phyloP scores from a whole-genome alignment of 2,113 vertebrate species.

The Raja brachyura region DNA sequence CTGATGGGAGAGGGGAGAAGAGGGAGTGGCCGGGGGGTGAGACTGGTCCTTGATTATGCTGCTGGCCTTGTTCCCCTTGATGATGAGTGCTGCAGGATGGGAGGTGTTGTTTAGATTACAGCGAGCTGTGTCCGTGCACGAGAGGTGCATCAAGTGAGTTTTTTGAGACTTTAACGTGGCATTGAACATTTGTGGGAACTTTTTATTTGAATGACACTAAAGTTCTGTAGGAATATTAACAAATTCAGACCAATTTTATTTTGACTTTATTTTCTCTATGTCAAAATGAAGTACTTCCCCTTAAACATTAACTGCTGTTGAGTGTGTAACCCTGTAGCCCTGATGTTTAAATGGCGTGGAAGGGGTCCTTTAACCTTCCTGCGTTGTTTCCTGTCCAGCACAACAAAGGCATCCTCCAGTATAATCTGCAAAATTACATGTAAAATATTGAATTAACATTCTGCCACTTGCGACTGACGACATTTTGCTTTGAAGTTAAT shows the following conservation, averaged over 20 bases:
- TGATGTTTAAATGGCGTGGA: neutral
- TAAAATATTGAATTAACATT: neutral
- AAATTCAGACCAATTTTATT: neutral
- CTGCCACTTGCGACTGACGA: neutral
- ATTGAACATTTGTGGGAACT: neutral
- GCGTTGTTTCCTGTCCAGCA: neutral
- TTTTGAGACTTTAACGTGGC: neutral
- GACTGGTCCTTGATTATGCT: too few relatives aligned
- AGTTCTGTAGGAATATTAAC: neutral
- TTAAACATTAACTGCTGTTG: neutral
- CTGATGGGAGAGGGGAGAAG: too few relatives aligned
- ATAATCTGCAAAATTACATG: neutral
- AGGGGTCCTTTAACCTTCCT: neutral
- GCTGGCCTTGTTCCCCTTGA: too few relatives aligned
- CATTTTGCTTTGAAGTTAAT: conserved; percentile 5
- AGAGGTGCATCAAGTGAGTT: neutral
- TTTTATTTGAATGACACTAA: neutral
- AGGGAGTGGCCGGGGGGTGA: too few relatives aligned
- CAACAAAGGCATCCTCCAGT: neutral
- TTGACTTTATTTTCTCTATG: neutral
- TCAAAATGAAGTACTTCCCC: neutral
- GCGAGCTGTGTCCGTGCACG: too few relatives aligned
- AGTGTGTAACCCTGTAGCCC: neutral
- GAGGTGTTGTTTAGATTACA: too few relatives aligned
- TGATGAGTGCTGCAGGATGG: too few relatives aligned